These are phyloP conservation scores for Sapayoa aenigma DNA, from an alignment of 2,113 vertebrate species.

Conservation along the genomic window DNA sequence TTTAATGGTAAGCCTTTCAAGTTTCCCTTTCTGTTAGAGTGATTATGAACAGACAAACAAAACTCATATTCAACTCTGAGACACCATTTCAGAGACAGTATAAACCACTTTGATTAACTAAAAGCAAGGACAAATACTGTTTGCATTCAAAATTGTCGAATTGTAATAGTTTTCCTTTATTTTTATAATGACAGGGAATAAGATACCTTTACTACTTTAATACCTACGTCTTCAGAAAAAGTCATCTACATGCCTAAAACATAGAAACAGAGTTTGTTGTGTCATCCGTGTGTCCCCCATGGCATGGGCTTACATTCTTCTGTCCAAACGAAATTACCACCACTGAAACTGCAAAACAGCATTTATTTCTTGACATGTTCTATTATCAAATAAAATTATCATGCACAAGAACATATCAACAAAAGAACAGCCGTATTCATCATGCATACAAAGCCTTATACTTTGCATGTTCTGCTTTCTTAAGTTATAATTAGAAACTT, in stretches of 20 bases:
- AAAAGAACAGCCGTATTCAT: neutral
- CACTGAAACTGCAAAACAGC: neutral
- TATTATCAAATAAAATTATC: neutral
- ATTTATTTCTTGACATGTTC: neutral
- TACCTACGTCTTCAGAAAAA: neutral
- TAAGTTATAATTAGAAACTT: neutral
- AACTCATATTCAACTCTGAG: neutral
- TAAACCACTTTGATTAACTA: neutral
- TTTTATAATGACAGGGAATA: neutral
- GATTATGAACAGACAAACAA: neutral
- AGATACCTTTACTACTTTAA: neutral
- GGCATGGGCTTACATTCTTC: neutral
- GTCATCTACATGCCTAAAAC: neutral
- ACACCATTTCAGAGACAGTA: neutral
- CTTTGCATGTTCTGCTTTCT: neutral
- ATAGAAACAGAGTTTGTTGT: neutral
- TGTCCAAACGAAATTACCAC: neutral
- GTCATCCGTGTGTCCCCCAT: rapidly evolving
- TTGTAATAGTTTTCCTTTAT: neutral
- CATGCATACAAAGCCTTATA: neutral
- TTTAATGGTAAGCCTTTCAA: neutral
- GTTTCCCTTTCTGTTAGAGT: neutral
- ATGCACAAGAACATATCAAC: neutral
- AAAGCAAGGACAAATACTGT: neutral
- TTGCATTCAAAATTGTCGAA: neutral